These are phyloP conservation scores for Acrossocheilus wenchowensis DNA, from an alignment of 2,797 vertebrate species.

Conservation along the genomic window DNA sequence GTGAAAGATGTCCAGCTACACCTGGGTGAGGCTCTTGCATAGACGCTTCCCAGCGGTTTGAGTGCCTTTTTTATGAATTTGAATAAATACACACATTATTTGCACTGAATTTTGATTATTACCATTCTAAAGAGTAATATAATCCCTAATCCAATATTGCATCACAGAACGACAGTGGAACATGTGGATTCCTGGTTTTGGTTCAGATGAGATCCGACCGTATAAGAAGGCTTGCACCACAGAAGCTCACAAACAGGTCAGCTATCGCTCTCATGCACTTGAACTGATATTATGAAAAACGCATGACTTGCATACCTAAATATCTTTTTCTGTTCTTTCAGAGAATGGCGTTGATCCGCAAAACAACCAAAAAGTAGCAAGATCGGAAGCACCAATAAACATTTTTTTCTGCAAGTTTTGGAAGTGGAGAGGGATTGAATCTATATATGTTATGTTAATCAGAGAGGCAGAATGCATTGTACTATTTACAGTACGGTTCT, in stretches of 20 bases:
- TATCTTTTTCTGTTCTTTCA: slow-evolving; percentile 71
- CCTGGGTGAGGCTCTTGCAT: slow-evolving; percentile 81
- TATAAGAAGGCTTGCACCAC: slow-evolving; percentile 99
- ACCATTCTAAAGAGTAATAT: neutral
- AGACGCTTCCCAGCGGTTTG: neutral
- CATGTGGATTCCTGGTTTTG: slow-evolving; percentile 99
- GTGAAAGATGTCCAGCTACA: slow-evolving; percentile 98
- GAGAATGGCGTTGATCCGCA: slow-evolving; percentile 99
- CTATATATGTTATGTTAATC: slow-evolving; percentile 33
- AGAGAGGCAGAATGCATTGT: slow-evolving; percentile 11
- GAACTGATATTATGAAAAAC: slow-evolving; percentile 20
- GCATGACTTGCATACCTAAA: neutral
- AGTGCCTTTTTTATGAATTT: neutral
- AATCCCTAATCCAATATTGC: slow-evolving; percentile 23
- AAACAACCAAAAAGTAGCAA: slow-evolving; percentile 97
- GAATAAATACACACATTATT: neutral
- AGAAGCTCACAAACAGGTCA: slow-evolving; percentile 99
- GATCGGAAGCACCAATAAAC: slow-evolving; percentile 40
- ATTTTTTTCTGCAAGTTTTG: slow-evolving; percentile 51
- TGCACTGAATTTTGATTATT: neutral
- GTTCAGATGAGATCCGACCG: slow-evolving; percentile 97
- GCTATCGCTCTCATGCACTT: neutral
- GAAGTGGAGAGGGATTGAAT: slow-evolving; percentile 47
- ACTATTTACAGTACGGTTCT: slow-evolving; percentile 3
- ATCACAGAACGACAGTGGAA: slow-evolving; percentile 96